Conservation (phyloP, 2,888 invertebrate species). For the Mesoligia furuncula region DNA sequence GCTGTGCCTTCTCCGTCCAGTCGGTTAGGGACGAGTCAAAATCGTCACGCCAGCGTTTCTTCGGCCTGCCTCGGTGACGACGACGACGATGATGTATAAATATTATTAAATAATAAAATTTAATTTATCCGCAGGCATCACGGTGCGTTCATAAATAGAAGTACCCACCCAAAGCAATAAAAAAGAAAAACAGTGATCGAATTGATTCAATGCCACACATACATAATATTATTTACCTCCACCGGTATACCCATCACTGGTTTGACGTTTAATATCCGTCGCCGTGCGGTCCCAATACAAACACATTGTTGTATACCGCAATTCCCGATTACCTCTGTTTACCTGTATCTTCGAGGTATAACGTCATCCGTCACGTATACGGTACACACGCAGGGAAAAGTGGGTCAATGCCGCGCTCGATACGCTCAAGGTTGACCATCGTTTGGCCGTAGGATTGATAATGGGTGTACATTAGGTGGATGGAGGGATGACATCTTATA, state of each 20-base stretch:
- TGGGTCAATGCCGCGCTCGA: slow-evolving; percentile 62
- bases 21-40: too few relatives aligned
- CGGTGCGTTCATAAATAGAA: too few relatives aligned
- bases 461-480: slow-evolving; percentile 3
- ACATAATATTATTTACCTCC: neutral
- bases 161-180: too few relatives aligned
- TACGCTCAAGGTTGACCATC: slow-evolving; percentile 52
- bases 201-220: slow-evolving; percentile 23
- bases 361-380: slow-evolving; percentile 53
- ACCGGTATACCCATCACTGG: neutral
- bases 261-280: slow-evolving; percentile 34
- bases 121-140: too few relatives aligned
- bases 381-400: slow-evolving; percentile 40
- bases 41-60: too few relatives aligned
- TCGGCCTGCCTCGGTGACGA: too few relatives aligned
- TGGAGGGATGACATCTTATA: neutral
- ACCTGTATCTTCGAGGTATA: slow-evolving; percentile 22
- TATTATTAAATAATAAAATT: too few relatives aligned
- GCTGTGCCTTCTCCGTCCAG: too few relatives aligned
- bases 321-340: slow-evolving; percentile 38
- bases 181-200: neutral
- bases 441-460: slow-evolving; percentile 4
- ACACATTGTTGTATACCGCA: slow-evolving; percentile 28
- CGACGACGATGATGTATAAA: too few relatives aligned
- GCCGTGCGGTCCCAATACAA: slow-evolving; percentile 34